Evolutionary conservation across 2,797 vertebrate genomes (phyloP).

Genomic region (Manis crassicaudata): DNA sequence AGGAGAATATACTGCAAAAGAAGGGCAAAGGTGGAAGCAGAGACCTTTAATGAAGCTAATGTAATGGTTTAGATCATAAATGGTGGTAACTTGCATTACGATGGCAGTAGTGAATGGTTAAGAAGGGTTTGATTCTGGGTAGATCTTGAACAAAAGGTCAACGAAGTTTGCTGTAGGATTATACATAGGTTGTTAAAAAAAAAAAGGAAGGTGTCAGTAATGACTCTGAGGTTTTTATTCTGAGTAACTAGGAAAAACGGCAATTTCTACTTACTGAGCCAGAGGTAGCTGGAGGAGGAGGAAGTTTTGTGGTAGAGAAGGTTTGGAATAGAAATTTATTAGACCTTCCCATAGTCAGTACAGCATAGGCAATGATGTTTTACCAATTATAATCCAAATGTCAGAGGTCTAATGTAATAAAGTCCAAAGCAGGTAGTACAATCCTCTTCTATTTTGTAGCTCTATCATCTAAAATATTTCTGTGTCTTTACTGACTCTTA

Average conservation of each 20-base stretch:
- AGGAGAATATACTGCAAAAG: not conserved
- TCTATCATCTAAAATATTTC: not conserved
- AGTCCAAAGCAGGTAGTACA: not conserved
- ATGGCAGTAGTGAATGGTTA: not conserved
- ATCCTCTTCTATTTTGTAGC: not conserved
- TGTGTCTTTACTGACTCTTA: not conserved
- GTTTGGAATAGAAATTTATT: not conserved
- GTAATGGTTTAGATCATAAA: not conserved
- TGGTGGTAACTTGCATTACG: not conserved
- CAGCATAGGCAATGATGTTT: not conserved
- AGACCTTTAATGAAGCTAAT: not conserved
- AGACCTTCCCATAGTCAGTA: not conserved
- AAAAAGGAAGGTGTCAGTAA: not conserved
- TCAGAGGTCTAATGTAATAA: not conserved
- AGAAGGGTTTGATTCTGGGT: not conserved
- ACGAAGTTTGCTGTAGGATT: not conserved
- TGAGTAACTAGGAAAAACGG: not conserved
- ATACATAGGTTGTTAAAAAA: not conserved
- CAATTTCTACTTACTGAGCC: not conserved
- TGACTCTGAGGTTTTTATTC: not conserved
- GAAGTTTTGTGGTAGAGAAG: not conserved
- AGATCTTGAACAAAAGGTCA: not conserved
- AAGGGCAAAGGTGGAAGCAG: not conserved
- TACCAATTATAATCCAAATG: conserved; percentile 8
- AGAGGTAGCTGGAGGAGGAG: not conserved